Conservation (phyloP, 2,888 invertebrate species). For the Pachydiplax longipennis region DNA sequence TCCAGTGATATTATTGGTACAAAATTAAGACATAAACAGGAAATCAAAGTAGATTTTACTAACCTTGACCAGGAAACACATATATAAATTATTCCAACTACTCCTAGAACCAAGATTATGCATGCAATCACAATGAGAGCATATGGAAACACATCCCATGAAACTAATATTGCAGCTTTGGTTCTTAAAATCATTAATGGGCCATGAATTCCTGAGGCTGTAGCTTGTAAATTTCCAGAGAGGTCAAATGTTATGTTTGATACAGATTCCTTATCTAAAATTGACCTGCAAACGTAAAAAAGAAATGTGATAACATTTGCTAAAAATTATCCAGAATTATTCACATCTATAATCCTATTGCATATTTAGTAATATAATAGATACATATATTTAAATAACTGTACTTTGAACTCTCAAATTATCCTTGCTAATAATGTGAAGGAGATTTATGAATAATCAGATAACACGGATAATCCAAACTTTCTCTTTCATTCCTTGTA, state of each 20-base stretch:
- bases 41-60: constrained; percentile 53
- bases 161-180: constrained; percentile 63
- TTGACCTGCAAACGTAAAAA: constrained; percentile 58
- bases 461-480: too few species aligned
- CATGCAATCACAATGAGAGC: constrained; percentile 88
- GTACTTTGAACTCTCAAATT: too few species aligned
- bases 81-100: constrained; percentile 90
- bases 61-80: constrained; percentile 94
- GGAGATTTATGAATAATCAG: too few species aligned
- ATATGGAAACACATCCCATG: constrained; percentile 82
- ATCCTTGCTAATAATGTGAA: too few species aligned
- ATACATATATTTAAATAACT: neutral
- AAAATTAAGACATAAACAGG: neutral
- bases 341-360: neutral
- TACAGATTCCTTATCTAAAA: constrained; percentile 69
- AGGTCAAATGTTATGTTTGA: constrained; percentile 73
- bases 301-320: neutral
- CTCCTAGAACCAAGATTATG: constrained; percentile 86
- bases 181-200: constrained; percentile 60
- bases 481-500: too few species aligned
- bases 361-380: neutral
- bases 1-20: neutral
- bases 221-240: constrained; percentile 72
- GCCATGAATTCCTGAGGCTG: constrained; percentile 72
- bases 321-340: neutral